Evolutionary conservation across 2,113 vertebrate genomes (phyloP).

Genomic region (Ailurus styani): DNA sequence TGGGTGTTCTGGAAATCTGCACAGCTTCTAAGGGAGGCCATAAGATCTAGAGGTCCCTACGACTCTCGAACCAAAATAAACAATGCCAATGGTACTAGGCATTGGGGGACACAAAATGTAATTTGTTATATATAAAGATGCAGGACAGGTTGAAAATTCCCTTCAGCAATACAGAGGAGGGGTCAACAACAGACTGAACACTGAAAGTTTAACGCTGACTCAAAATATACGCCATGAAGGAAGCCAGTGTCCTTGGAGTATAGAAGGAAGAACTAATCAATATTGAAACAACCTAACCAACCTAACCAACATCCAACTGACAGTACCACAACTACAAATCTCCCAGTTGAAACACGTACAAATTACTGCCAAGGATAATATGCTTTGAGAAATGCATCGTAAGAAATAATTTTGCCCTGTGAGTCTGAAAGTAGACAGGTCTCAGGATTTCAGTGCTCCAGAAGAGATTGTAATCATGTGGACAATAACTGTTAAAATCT

Average conservation of each 20-base stretch:
- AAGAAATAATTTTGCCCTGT: neutral
- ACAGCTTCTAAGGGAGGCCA: neutral
- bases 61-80: slow-evolving; percentile 1
- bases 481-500: slow-evolving; percentile 14
- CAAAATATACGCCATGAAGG: neutral
- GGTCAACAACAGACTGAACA: neutral
- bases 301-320: neutral
- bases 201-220: neutral
- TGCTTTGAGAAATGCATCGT: neutral
- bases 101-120: neutral
- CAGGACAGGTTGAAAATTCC: slow-evolving; percentile 1
- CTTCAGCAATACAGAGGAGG: neutral
- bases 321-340: neutral
- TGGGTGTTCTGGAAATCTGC: neutral
- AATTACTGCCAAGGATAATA: neutral
- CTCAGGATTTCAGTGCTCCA: neutral
- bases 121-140: neutral
- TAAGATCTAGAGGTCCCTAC: neutral
- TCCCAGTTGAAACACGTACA: neutral
- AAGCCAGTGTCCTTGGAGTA: neutral
- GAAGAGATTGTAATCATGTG: neutral
- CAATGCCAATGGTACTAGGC: neutral
- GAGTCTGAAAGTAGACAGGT: neutral
- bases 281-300: neutral
- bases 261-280: neutral